A percentile compares a stretch with the other conserved stretches of the same genome.
phyloP scores from a whole-genome alignment of 2,888 invertebrate genomes.

The Nowickia ferox region DNA sequence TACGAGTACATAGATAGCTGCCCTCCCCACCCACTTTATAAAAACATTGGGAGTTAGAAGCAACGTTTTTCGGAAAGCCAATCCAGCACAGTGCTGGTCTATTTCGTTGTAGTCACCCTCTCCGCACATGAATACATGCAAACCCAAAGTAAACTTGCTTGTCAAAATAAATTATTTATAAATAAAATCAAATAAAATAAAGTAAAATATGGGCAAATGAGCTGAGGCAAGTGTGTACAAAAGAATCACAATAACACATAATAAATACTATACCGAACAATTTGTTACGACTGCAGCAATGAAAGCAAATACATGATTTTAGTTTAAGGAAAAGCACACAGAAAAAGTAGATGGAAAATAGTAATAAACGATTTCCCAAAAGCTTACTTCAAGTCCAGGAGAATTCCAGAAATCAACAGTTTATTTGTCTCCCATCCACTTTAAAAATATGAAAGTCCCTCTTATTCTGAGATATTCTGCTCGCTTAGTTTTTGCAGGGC shows the following conservation, averaged over 20 bases:
- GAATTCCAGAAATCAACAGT: too few species aligned
- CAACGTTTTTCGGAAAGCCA: neutral
- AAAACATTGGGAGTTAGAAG: neutral
- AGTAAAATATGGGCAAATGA: neutral
- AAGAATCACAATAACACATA: slow-evolving; percentile 7
- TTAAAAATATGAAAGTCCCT: too few species aligned
- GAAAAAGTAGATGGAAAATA: too few species aligned
- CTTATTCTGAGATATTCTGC: too few species aligned
- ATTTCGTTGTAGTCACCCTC: neutral
- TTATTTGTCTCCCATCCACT: too few species aligned
- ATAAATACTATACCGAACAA: slow-evolving; percentile 49
- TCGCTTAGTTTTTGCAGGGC: too few species aligned
- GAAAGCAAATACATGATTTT: neutral
- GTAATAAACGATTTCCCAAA: too few species aligned
- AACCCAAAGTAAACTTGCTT: slow-evolving; percentile 48
- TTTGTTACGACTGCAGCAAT: slow-evolving; percentile 16
- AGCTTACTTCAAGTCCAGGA: too few species aligned
- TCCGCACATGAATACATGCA: neutral
- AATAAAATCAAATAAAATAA: slow-evolving; percentile 24
- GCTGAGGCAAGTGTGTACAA: neutral
- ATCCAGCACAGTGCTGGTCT: too few species aligned
- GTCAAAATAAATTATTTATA: slow-evolving; percentile 57
- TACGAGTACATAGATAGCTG: neutral
- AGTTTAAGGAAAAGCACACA: neutral
- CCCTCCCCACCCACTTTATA: neutral